A percentile compares a stretch with the other conserved stretches of the same genome.
Evolutionary conservation across 2,888 invertebrate genomes (phyloP).

Genomic region (Eupsilia transversa): DNA sequence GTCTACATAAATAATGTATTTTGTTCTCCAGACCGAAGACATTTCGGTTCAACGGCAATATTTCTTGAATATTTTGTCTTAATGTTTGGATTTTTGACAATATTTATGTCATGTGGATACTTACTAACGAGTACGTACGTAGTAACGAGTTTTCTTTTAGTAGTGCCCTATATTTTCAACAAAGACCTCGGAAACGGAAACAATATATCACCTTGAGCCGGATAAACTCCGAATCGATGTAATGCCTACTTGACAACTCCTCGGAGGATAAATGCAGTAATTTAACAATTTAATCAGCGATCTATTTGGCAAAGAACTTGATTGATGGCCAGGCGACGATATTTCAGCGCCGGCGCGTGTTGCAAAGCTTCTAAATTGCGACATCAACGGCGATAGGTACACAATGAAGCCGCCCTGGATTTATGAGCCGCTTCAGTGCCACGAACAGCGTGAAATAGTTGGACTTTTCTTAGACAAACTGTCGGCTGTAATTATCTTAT

Average conservation of each 20-base stretch:
- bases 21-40: conserved; percentile 47
- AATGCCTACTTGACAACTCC: conserved; percentile 51
- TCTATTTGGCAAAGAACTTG: conserved; percentile 83
- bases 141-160: neutral
- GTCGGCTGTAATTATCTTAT: conserved; percentile 67
- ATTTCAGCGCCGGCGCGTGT: conserved; percentile 79
- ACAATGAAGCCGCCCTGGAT: conserved; percentile 79
- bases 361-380: conserved; percentile 78
- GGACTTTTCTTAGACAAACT: conserved; percentile 65
- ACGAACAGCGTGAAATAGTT: conserved; percentile 67
- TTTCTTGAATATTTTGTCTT: conserved; percentile 37
- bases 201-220: conserved; percentile 55
- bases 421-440: conserved; percentile 75
- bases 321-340: conserved; percentile 82
- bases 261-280: conserved; percentile 71
- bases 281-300: conserved; percentile 85
- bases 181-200: conserved; percentile 24
- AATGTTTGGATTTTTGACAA: conserved; percentile 17
- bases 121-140: neutral
- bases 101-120: conserved; percentile 11
- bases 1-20: conserved; percentile 69
- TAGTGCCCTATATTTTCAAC: conserved; percentile 5
- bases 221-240: conserved; percentile 56
- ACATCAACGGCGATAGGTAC: conserved; percentile 81
- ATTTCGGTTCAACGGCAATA: conserved; percentile 49